Percentiles rank a stretch among this genome's conserved stretches.
phyloP scores from a whole-genome alignment of 1,140 invertebrate species.

The Cataglyphis hispanica region DNA sequence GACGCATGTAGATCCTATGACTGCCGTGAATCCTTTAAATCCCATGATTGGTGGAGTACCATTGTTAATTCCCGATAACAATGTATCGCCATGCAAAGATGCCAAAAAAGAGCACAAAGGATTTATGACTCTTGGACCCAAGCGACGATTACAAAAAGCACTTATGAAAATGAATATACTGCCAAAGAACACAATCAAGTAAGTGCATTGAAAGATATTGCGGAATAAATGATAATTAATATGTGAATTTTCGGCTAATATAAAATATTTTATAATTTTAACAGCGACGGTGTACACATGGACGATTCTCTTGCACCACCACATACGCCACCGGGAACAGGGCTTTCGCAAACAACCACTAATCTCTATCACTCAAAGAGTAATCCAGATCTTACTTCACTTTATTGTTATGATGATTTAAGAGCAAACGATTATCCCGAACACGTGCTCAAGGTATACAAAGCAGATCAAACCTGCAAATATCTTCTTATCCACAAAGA shows the following conservation, averaged over 20 bases:
- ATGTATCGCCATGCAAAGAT: conserved; percentile 85
- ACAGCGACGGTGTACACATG: conserved; percentile 87
- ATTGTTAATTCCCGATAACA: conserved; percentile 81
- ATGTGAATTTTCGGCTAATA: not conserved
- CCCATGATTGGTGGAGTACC: conserved; percentile 82
- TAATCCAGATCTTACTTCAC: conserved; percentile 95
- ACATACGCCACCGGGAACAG: conserved; percentile 85
- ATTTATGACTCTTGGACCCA: conserved; percentile 95
- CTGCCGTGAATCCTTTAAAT: conserved; percentile 82
- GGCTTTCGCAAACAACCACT: conserved; percentile 81
- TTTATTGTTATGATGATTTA: conserved; percentile 91
- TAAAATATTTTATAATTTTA: conserved; percentile 50
- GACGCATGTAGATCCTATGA: conserved; percentile 87
- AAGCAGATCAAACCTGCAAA: conserved; percentile 98
- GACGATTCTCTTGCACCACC: conserved; percentile 87
- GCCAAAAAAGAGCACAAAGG: conserved; percentile 92
- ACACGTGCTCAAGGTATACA: conserved; percentile 98
- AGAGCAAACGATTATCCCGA: conserved; percentile 96
- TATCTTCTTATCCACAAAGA: conserved; percentile 99
- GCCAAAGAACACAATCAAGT: conserved; percentile 94
- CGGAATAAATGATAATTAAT: not conserved
- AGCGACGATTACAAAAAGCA: conserved; percentile 94
- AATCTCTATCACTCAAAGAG: conserved; percentile 94
- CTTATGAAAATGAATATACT: conserved; percentile 96
- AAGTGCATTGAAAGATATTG: conserved; percentile 76